phyloP scores from a whole-genome alignment of 2,113 vertebrate species.

The Danio rerio region GRCz12tu NC_133181.1:43202501-43203000 shows the following conservation, averaged over 20 bases:
- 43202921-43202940: conserved; percentile 12
- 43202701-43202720: not conserved
- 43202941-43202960: not conserved
- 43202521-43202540: no score
- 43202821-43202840: not conserved
- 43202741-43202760: not conserved
- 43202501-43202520: no score
- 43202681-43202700: conserved; percentile 8
- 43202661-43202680: not conserved
- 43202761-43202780: not conserved
- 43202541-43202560: no score
- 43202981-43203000: not conserved
- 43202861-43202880: not conserved
- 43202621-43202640: not conserved
- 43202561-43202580: no score
- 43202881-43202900: not conserved
- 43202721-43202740: not conserved
- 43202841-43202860: not conserved
- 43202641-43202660: not conserved
- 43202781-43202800: not conserved
- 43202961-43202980: conserved; percentile 11
- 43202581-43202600: not conserved
- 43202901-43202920: conserved; percentile 8
- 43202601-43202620: not conserved
- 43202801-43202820: not conserved